Percentiles rank a stretch among this genome's conserved stretches.
These are phyloP conservation scores for Prionchulus punctatus DNA, from an alignment of 2,888 invertebrate genomes.

Conservation along the genomic window DNA sequence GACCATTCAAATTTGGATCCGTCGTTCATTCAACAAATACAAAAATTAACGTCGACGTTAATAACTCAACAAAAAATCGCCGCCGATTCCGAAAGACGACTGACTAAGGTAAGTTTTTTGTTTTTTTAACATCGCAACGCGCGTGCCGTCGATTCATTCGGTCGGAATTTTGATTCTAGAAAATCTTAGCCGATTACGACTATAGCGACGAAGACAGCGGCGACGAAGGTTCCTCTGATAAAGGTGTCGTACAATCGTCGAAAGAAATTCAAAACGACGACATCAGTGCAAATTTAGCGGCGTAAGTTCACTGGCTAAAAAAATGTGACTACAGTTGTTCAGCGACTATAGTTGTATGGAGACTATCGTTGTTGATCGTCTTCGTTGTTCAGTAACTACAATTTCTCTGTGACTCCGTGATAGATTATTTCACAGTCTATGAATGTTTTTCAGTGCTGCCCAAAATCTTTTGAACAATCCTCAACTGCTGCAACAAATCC, in stretches of 20 bases:
- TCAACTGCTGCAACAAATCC: constrained; percentile 71
- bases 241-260: constrained; percentile 9
- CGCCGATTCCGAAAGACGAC: neutral
- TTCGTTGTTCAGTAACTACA: neutral
- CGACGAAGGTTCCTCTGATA: too few species aligned
- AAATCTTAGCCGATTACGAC: constrained; percentile 24
- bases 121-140: neutral
- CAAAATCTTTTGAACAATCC: constrained; percentile 59
- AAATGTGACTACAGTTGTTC: too few species aligned
- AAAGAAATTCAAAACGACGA: neutral
- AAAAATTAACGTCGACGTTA: constrained; percentile 8
- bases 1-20: constrained; percentile 3
- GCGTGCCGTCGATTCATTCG: too few species aligned
- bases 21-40: constrained; percentile 10
- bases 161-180: constrained; percentile 15
- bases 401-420: neutral
- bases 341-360: too few species aligned
- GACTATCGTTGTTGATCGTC: too few species aligned
- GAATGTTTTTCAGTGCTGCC: constrained; percentile 16
- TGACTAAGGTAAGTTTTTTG: neutral
- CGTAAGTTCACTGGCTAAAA: too few species aligned
- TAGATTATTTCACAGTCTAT: neutral
- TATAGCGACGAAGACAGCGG: constrained; percentile 29
- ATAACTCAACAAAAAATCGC: neutral
- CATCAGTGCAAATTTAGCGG: neutral